Conservation (phyloP, 1,140 invertebrate species). For the Bombus balteatus region DNA sequence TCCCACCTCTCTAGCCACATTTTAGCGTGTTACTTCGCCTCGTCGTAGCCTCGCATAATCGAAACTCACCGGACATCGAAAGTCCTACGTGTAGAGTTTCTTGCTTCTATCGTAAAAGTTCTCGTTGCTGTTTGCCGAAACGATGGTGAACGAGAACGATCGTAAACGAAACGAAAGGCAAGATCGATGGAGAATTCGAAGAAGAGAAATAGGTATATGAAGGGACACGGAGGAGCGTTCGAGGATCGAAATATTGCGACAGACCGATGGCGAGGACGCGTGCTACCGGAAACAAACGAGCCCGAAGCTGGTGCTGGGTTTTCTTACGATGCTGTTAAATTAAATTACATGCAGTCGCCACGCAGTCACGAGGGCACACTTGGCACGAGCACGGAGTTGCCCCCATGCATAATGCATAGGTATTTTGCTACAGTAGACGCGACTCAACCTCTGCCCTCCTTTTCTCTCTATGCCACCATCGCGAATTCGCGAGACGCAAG, state of each 20-base stretch:
- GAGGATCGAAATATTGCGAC: conserved; percentile 2
- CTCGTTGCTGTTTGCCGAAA: no score
- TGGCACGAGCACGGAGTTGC: conserved; percentile 75
- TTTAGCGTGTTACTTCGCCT: no score
- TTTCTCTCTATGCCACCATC: neutral
- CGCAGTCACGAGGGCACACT: conserved; percentile 78
- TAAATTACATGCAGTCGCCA: conserved; percentile 80
- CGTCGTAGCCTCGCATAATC: no score
- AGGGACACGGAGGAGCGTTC: no score
- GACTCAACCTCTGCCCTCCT: conserved; percentile 41
- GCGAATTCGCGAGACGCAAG: conserved; percentile 58
- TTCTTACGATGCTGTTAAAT: conserved; percentile 79
- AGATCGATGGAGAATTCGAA: no score
- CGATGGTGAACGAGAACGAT: no score
- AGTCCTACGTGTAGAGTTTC: no score
- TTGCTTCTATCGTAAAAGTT: no score
- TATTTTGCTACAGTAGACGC: conserved; percentile 76
- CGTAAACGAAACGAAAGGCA: no score
- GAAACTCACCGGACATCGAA: no score
- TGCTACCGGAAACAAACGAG: conserved; percentile 13
- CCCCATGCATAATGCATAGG: conserved; percentile 80
- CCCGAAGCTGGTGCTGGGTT: conserved; percentile 45
- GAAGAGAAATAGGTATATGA: no score
- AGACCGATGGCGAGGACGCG: neutral
- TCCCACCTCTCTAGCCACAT: no score